These are phyloP conservation scores for Caenorhabditis panamensis DNA, from an alignment of 2,888 invertebrate genomes.

Conservation along the genomic window DNA sequence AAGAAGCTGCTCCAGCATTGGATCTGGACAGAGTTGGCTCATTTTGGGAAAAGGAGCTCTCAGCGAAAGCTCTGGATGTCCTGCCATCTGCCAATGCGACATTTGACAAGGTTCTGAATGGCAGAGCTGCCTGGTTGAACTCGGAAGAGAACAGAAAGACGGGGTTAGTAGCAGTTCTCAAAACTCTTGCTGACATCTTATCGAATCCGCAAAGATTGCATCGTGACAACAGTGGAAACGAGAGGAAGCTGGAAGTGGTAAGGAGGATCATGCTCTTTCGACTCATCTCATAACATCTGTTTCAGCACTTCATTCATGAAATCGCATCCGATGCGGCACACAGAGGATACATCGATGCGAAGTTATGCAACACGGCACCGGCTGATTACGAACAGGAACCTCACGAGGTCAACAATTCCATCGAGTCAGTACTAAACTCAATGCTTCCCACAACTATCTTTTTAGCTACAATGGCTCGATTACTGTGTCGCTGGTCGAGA, in stretches of 20 bases:
- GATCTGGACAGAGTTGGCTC: slow-evolving; percentile 54
- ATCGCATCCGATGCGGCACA: slow-evolving; percentile 28
- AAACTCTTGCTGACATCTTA: slow-evolving; percentile 18
- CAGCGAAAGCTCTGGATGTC: slow-evolving; percentile 21
- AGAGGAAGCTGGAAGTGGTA: slow-evolving; percentile 23
- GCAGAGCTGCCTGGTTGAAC: slow-evolving; percentile 6
- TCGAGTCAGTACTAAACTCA: not conserved
- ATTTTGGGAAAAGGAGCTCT: slow-evolving; percentile 29
- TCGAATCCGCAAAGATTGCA: slow-evolving; percentile 13
- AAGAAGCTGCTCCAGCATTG: not conserved
- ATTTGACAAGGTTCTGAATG: slow-evolving; percentile 2
- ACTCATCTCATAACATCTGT: not conserved
- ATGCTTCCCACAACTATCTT: not conserved
- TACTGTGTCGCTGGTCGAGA: not conserved
- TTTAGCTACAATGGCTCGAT: not conserved
- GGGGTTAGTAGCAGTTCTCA: slow-evolving; percentile 23
- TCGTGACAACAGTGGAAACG: slow-evolving; percentile 17
- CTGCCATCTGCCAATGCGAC: slow-evolving; percentile 11
- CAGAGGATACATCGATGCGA: slow-evolving; percentile 35
- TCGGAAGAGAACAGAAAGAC: slow-evolving; percentile 19
- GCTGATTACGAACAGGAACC: not conserved
- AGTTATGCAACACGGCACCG: slow-evolving; percentile 4
- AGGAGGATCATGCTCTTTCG: not conserved
- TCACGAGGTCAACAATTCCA: not conserved
- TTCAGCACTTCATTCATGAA: slow-evolving; percentile 31